phyloP scores from a whole-genome alignment of 2,113 vertebrate genomes.

The Antechinus flavipes region DNA sequence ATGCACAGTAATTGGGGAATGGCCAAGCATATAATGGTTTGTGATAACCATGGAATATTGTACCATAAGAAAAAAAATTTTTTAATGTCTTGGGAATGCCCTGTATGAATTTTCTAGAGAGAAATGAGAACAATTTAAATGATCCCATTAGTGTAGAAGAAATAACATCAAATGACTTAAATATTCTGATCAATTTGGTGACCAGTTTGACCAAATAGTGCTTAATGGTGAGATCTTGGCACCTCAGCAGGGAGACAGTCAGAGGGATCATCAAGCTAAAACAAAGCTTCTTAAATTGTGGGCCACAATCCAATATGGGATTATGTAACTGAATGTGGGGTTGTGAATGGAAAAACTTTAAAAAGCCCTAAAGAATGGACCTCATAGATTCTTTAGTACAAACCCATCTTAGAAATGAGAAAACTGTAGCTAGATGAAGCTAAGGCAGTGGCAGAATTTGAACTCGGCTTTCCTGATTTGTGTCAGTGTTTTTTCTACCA shows the following conservation, averaged over 20 bases:
- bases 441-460: not conserved
- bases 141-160: not conserved
- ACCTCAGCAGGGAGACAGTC: not conserved
- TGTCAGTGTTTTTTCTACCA: not conserved
- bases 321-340: too few relatives aligned
- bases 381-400: not conserved
- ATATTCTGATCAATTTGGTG: not conserved
- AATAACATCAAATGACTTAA: not conserved
- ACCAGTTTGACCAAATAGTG: not conserved
- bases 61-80: not conserved
- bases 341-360: too few relatives aligned
- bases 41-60: not conserved
- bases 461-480: too few relatives aligned
- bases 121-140: not conserved
- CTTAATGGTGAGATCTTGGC: not conserved
- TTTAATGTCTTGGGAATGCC: not conserved
- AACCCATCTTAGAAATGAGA: not conserved
- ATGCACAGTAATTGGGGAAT: not conserved
- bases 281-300: not conserved
- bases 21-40: not conserved
- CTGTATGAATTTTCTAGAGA: not conserved
- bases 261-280: not conserved
- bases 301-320: too few relatives aligned
- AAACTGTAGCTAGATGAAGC: not conserved
- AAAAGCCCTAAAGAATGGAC: not conserved